Evolutionary conservation across 1,140 invertebrate species (phyloP).

Genomic region (Diuraphis noxia): DNA sequence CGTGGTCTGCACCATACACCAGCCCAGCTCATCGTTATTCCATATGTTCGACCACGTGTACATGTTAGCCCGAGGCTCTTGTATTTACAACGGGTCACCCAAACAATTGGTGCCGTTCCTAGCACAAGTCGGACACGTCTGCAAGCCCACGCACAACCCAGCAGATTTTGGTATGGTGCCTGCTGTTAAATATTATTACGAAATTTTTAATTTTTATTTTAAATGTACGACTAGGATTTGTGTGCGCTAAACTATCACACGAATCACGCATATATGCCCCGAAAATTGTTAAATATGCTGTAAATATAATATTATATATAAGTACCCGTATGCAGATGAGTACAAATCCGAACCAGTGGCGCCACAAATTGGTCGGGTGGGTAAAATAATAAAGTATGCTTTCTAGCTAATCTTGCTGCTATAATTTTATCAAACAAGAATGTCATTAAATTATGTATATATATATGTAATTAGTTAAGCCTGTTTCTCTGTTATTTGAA

Average conservation of each 20-base stretch:
- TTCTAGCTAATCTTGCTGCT: too few relatives aligned
- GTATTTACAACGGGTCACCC: slow-evolving; percentile 65
- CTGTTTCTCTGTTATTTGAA: too few relatives aligned
- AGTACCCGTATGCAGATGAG: too few relatives aligned
- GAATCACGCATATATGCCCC: not conserved
- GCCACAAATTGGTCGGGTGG: too few relatives aligned
- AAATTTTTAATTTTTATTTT: too few relatives aligned
- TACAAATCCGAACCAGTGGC: too few relatives aligned
- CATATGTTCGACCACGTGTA: slow-evolving; percentile 69
- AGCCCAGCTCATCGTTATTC: slow-evolving; percentile 69
- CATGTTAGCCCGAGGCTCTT: slow-evolving; percentile 66
- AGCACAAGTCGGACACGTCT: slow-evolving; percentile 56
- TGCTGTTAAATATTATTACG: too few relatives aligned
- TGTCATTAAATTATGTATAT: too few relatives aligned
- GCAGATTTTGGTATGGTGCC: slow-evolving; percentile 58
- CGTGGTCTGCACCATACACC: slow-evolving; percentile 72
- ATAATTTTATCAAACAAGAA: too few relatives aligned
- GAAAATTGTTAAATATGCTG: not conserved
- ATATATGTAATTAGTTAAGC: too few relatives aligned
- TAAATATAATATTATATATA: too few relatives aligned
- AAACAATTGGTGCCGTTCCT: slow-evolving; percentile 64
- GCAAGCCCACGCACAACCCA: slow-evolving; percentile 63
- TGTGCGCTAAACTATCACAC: not conserved
- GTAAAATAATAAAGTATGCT: too few relatives aligned
- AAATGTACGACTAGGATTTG: not conserved